A percentile compares a stretch with the other conserved stretches of the same genome.
Conservation (phyloP, 2,797 vertebrate genomes). For the Mormyrops attenuatus region DNA sequence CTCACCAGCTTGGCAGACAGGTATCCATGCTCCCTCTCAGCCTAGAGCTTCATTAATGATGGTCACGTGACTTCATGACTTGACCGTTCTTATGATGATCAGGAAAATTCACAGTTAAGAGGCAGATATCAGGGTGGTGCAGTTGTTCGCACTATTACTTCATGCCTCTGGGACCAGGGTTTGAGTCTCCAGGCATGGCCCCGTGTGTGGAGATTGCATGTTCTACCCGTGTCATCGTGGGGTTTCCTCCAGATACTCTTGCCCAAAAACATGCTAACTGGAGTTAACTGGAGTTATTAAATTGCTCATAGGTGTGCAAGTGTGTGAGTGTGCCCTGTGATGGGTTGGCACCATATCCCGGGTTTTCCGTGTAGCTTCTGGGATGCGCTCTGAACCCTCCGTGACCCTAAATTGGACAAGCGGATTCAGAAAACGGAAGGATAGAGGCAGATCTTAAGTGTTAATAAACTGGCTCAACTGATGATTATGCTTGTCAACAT, state of each 20-base stretch:
- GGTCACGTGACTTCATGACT: not conserved
- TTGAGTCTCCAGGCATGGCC: not conserved
- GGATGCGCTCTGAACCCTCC: not conserved
- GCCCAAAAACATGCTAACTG: not conserved
- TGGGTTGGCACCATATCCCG: not conserved
- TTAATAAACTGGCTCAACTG: not conserved
- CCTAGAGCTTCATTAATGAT: not conserved
- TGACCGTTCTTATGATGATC: not conserved
- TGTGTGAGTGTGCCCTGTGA: not conserved
- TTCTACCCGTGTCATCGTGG: not conserved
- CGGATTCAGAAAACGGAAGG: not conserved
- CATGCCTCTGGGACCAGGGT: not conserved
- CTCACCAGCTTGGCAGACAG: conserved; percentile 78
- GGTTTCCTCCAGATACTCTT: not conserved
- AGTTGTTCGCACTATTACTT: not conserved
- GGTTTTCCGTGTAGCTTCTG: not conserved
- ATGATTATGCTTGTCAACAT: not conserved
- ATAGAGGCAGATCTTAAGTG: not conserved
- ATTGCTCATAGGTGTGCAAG: not conserved
- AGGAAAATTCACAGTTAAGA: not conserved
- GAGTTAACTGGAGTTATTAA: not conserved
- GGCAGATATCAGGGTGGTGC: not conserved
- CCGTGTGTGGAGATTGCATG: not conserved
- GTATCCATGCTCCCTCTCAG: conserved; percentile 45
- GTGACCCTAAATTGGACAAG: not conserved